These are phyloP conservation scores for Agelastica alni DNA, from an alignment of 2,888 invertebrate species.

Conservation along the genomic window DNA sequence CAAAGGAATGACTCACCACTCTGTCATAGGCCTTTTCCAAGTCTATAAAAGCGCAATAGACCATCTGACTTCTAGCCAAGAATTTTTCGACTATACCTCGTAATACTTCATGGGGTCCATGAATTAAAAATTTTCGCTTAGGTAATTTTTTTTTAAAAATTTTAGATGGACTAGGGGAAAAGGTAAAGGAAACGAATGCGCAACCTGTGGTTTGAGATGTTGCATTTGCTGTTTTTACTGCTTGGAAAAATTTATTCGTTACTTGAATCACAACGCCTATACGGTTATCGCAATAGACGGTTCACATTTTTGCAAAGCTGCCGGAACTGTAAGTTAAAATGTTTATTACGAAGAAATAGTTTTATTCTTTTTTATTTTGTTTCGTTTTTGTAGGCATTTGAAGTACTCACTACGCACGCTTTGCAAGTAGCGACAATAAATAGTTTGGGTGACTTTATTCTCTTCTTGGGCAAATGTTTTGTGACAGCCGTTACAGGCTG, in stretches of 20 bases:
- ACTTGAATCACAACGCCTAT: conserved; percentile 93
- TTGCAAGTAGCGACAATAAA: conserved; percentile 91
- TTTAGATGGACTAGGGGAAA: conserved; percentile 68
- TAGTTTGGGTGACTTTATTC: conserved; percentile 88
- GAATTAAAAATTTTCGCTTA: too few species aligned
- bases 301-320: conserved; percentile 87
- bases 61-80: too few species aligned
- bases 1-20: too few species aligned
- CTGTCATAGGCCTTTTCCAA: too few species aligned
- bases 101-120: too few species aligned
- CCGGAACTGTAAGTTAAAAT: conserved; percentile 71
- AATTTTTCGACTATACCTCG: too few species aligned
- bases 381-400: conserved; percentile 80
- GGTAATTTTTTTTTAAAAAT: too few species aligned
- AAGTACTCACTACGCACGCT: conserved; percentile 79
- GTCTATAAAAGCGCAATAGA: too few species aligned
- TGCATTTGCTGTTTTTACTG: conserved; percentile 91
- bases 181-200: conserved; percentile 75
- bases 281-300: conserved; percentile 93
- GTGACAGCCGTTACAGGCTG: conserved; percentile 84
- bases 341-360: neutral
- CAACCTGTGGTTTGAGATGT: conserved; percentile 74
- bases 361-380: neutral
- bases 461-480: conserved; percentile 84
- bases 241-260: conserved; percentile 88